These are phyloP conservation scores for Noctuana brunneofusca DNA, from an alignment of 2,888 invertebrate species.

Conservation along the genomic window DNA sequence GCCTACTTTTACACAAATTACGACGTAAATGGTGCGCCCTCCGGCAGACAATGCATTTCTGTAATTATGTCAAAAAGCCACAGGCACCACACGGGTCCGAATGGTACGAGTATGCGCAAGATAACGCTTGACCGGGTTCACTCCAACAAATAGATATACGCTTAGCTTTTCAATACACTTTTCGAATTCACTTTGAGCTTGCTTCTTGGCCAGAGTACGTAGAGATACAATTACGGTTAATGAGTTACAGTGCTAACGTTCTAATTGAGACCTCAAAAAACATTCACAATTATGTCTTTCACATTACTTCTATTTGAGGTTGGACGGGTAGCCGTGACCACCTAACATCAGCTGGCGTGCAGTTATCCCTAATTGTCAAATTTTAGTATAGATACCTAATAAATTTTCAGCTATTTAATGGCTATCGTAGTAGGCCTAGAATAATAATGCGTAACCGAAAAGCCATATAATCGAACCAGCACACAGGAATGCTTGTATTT, in stretches of 20 bases:
- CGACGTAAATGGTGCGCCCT: slow-evolving; percentile 63
- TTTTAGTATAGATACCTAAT: too few species aligned
- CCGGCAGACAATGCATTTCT: slow-evolving; percentile 70
- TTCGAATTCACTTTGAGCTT: slow-evolving; percentile 5
- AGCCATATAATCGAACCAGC: slow-evolving; percentile 18
- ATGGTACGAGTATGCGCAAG: slow-evolving; percentile 15
- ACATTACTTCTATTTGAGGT: too few species aligned
- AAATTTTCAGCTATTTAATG: not conserved
- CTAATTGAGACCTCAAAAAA: not conserved
- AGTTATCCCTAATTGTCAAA: too few species aligned
- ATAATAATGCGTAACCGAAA: slow-evolving; percentile 4
- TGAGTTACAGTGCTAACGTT: not conserved
- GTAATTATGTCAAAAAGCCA: slow-evolving; percentile 72
- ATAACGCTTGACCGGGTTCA: slow-evolving; percentile 14
- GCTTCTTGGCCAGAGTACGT: not conserved
- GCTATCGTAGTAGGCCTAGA: not conserved
- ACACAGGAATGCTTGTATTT: slow-evolving; percentile 46
- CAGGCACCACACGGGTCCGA: slow-evolving; percentile 48
- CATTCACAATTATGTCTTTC: not conserved
- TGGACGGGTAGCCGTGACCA: too few species aligned
- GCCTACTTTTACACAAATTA: slow-evolving; percentile 64
- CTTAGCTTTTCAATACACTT: slow-evolving; percentile 23
- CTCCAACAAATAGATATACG: slow-evolving; percentile 21
- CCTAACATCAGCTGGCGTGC: too few species aligned
- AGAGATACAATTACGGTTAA: not conserved